phyloP scores from a whole-genome alignment of 2,797 vertebrate species.

The Diplodus sargus region DNA sequence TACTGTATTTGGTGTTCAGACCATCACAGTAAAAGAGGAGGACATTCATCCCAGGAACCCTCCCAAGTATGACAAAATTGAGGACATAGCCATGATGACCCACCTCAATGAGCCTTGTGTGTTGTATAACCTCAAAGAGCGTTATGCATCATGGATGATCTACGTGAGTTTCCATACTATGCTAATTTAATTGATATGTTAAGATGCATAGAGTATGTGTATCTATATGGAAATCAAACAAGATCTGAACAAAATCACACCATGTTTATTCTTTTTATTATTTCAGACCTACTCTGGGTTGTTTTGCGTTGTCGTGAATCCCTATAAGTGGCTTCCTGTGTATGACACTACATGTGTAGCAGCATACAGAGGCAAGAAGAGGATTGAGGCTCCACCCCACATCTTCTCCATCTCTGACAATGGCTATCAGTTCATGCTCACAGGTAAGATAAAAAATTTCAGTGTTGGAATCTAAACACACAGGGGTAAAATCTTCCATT shows the following conservation, averaged over 20 bases:
- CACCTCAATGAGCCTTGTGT: slow-evolving; percentile 87
- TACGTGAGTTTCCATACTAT: slow-evolving; percentile 81
- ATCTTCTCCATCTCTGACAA: too few relatives aligned
- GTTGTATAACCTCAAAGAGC: slow-evolving; percentile 95
- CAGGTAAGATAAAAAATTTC: too few relatives aligned
- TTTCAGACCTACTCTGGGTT: slow-evolving; percentile 55
- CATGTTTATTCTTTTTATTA: not conserved
- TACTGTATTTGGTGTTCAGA: slow-evolving; percentile 31
- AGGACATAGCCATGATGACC: slow-evolving; percentile 87
- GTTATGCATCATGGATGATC: slow-evolving; percentile 94
- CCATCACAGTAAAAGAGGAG: slow-evolving; percentile 69
- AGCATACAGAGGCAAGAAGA: too few relatives aligned
- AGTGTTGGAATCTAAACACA: too few relatives aligned
- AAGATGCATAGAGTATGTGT: not conserved
- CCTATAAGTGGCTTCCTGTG: too few relatives aligned
- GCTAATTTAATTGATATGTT: not conserved
- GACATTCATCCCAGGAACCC: slow-evolving; percentile 84
- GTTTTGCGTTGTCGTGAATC: too few relatives aligned
- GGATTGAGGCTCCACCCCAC: too few relatives aligned
- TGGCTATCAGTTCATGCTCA: too few relatives aligned
- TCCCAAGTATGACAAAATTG: slow-evolving; percentile 89
- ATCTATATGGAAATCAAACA: too few relatives aligned
- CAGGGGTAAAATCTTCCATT: too few relatives aligned
- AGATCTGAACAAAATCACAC: too few relatives aligned
- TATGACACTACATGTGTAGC: too few relatives aligned